Evolutionary conservation across 1,140 invertebrate genomes (phyloP).

Genomic region (Tetramorium alpestre): DNA sequence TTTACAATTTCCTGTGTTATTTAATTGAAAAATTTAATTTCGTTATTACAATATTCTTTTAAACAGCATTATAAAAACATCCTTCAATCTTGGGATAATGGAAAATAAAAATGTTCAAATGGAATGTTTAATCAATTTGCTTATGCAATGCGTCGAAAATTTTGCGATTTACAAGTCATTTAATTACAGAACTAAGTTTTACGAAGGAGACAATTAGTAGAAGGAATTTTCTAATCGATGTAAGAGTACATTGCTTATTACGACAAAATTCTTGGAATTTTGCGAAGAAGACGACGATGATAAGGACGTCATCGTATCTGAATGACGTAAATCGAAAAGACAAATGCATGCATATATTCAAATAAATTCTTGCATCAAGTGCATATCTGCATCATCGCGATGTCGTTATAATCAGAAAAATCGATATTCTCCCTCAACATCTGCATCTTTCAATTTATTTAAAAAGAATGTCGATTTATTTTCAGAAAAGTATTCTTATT

Average conservation of each 20-base stretch:
- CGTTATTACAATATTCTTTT: not conserved
- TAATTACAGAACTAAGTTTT: not conserved
- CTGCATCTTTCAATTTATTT: not conserved
- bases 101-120: not conserved
- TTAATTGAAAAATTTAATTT: not conserved
- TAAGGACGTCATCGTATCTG: not conserved
- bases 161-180: not conserved
- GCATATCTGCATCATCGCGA: not conserved
- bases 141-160: not conserved
- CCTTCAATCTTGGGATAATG: not conserved
- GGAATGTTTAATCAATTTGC: not conserved
- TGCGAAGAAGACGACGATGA: not conserved
- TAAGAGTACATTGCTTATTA: not conserved
- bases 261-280: not conserved
- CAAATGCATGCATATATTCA: not conserved
- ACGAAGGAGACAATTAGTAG: not conserved
- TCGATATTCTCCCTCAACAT: not conserved
- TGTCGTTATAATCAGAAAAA: not conserved
- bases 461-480: constrained; percentile 11
- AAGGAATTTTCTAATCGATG: not conserved
- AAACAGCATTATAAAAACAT: not conserved
- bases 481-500: not conserved
- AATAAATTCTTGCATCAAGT: not conserved
- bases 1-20: not conserved
- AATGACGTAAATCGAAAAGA: not conserved